A percentile compares a stretch with the other conserved stretches of the same genome.
phyloP scores from a whole-genome alignment of 2,888 invertebrate genomes.

The Horisme vitalbata region DNA sequence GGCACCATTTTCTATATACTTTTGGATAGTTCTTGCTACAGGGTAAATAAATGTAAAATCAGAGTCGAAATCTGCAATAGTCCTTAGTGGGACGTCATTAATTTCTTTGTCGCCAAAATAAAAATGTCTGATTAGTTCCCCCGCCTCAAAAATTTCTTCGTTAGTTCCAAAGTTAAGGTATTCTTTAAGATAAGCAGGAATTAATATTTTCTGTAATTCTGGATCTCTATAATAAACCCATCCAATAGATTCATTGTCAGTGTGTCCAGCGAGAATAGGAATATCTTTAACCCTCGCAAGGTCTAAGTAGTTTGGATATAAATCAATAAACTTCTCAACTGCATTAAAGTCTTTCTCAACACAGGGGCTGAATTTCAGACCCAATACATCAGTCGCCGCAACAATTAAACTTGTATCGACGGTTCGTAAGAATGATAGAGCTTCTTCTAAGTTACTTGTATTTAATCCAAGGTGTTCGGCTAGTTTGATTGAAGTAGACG shows the following conservation, averaged over 20 bases:
- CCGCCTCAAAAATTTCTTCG: slow-evolving; percentile 8
- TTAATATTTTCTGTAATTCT: no score
- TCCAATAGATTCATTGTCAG: no score
- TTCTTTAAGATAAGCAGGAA: not conserved
- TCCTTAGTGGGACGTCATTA: slow-evolving; percentile 1
- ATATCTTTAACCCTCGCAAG: no score
- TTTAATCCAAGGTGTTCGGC: slow-evolving; percentile 41
- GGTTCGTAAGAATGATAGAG: no score
- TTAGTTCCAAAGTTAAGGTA: slow-evolving; percentile 13
- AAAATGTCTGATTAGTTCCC: slow-evolving; percentile 21
- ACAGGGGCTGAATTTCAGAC: slow-evolving; percentile 23
- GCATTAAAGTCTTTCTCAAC: no score
- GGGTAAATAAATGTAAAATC: slow-evolving; percentile 29
- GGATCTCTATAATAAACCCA: slow-evolving; percentile 6
- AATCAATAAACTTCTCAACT: slow-evolving; percentile 25
- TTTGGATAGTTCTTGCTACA: no score
- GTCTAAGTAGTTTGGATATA: slow-evolving; percentile 28
- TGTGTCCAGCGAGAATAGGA: no score
- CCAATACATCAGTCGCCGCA: slow-evolving; percentile 20
- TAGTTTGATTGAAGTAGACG: slow-evolving; percentile 32
- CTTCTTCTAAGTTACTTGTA: slow-evolving; percentile 38
- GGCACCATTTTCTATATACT: no score
- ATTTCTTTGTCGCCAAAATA: slow-evolving; percentile 28
- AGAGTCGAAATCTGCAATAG: slow-evolving; percentile 27
- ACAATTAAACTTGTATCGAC: slow-evolving; percentile 20